A percentile compares a stretch with the other conserved stretches of the same genome.
Conservation (phyloP, 1,140 invertebrate genomes). For the Steinernema feltiae region DNA sequence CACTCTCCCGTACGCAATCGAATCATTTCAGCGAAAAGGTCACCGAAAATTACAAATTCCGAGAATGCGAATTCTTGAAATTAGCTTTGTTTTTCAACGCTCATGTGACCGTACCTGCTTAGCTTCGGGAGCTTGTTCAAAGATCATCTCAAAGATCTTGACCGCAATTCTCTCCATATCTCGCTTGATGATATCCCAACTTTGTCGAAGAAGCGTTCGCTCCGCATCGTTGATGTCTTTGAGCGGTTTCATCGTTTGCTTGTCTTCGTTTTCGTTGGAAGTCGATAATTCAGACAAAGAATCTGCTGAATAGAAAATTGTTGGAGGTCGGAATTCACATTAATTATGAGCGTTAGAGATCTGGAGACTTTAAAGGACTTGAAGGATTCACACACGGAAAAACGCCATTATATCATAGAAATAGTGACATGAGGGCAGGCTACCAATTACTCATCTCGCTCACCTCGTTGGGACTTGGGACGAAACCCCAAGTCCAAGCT, state of each 20-base stretch:
- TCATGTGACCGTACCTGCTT: conserved; percentile 15
- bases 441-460: too few relatives aligned
- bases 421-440: too few relatives aligned
- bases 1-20: too few relatives aligned
- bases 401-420: background rate
- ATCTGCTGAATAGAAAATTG: background rate
- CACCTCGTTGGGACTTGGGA: too few relatives aligned
- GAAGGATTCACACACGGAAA: background rate
- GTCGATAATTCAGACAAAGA: background rate
- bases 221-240: conserved; percentile 7
- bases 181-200: conserved; percentile 11
- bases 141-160: conserved; percentile 19
- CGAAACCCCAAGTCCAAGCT: too few relatives aligned
- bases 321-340: background rate
- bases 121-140: conserved; percentile 16
- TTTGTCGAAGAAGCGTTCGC: background rate
- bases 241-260: background rate
- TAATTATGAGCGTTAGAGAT: background rate
- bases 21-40: too few relatives aligned
- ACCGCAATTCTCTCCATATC: conserved; percentile 10
- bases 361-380: too few relatives aligned
- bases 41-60: too few relatives aligned
- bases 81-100: too few relatives aligned
- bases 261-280: background rate
- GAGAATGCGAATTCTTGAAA: background rate